These are phyloP conservation scores for Hylaeus anthracinus DNA, from an alignment of 1,140 invertebrate genomes.

Conservation along the genomic window DNA sequence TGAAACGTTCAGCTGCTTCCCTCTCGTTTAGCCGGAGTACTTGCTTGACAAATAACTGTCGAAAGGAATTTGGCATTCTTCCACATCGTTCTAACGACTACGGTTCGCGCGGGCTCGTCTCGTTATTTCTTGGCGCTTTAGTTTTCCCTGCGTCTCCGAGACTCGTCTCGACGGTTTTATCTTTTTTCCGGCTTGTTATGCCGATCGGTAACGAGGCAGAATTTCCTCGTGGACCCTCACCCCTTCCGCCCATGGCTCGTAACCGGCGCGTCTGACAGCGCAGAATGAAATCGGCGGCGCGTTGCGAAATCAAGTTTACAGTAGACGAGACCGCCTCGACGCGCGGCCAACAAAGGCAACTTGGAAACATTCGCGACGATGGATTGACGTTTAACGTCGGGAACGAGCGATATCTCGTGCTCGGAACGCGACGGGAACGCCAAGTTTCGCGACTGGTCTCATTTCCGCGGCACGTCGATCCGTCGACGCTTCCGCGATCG, in stretches of 20 bases:
- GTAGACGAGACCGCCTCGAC: background rate
- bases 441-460: conserved; percentile 40
- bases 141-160: conserved; percentile 12
- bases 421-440: conserved; percentile 19
- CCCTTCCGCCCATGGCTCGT: background rate
- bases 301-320: conserved; percentile 20
- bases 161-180: conserved; percentile 34
- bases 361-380: conserved; percentile 15
- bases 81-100: conserved; percentile 57
- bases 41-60: conserved; percentile 52
- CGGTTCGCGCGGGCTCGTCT: conserved; percentile 46
- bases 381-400: conserved; percentile 20
- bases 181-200: conserved; percentile 55
- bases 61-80: conserved; percentile 54
- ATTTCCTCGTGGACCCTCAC: conserved; percentile 8
- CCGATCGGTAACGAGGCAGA: conserved; percentile 41
- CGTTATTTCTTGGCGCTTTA: conserved; percentile 61
- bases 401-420: background rate
- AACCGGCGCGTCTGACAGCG: conserved; percentile 12
- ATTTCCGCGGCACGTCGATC: conserved; percentile 47
- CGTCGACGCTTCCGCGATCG: conserved; percentile 27
- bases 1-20: conserved; percentile 6
- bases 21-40: conserved; percentile 23
- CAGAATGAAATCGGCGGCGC: conserved; percentile 18
- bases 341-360: background rate